Evolutionary conservation across 2,888 invertebrate genomes (phyloP), one percentile per base, ranked within the genome.

Genomic region (Formica aserva): DNA sequence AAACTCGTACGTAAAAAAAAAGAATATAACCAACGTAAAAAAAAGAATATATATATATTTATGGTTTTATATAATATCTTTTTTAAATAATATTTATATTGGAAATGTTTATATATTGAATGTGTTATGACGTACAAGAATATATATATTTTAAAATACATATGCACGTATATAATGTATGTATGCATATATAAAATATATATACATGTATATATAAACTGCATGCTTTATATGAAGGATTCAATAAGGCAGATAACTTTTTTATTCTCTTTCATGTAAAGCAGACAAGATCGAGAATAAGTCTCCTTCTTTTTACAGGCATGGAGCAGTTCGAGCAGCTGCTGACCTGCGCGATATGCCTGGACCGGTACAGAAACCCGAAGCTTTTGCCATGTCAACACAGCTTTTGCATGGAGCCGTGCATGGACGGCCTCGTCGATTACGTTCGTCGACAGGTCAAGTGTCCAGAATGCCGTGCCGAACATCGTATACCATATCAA

Each of bases 311-410:
- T 82, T 82, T 90, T 87, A 15, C 91, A 93, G 92, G 91, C 94
- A 98, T 98, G 98, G 98, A 98, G 96, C 98, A 98, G 96, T 98
- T 98, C 95, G 99, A 99, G 95, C 98, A 99, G 95, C 96, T 99
- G 95, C 96, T 99, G 94, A 99, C 99, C 91, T 99, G 99, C 96
- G 98, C 99, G 95, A 99, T 99, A 94, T 99, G 99, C 95, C 96
- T 99, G 95, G 99, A 99, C 96, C 97, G 99, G 93, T 99, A 98
- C 95, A 96, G 98, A 93, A 98, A 98, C 95, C 99, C 99, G n/a
- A 99, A 99, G 96, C 96, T 99, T 94, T 95, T 99, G 94, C 99
- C 99, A 97, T 99, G 99, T 95, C 99, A 99, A 96, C 99, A 99
- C 97, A 99, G 99, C 93, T 99, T 98, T 95, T 99, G 99, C 95